These are phyloP conservation scores for Stichopus chloronotus DNA, from an alignment of 35 echinoderm and acorn worm genomes.

Conservation along the genomic window DNA sequence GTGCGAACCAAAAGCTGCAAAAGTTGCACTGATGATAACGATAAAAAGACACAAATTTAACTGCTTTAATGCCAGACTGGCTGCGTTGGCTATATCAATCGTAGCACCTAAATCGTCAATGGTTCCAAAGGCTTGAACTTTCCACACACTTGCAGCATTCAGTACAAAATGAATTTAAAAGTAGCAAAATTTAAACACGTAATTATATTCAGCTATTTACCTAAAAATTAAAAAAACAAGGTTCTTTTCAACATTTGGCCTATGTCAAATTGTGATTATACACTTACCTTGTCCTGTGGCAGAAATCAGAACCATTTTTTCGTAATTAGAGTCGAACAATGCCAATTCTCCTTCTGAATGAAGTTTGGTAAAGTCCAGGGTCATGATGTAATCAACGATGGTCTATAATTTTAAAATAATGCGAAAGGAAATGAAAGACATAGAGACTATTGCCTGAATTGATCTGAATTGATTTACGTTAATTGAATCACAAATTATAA, in stretches of 20 bases:
- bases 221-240: not conserved
- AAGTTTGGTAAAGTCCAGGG: not conserved
- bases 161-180: not conserved
- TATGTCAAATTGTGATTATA: not conserved
- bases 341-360: not conserved
- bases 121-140: no score
- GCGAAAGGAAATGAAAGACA: no score
- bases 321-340: not conserved
- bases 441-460: no score
- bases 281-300: not conserved
- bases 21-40: constrained; percentile 6
- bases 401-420: not conserved
- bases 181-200: not conserved
- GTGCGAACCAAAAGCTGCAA: not conserved
- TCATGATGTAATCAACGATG: not conserved
- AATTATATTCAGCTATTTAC: no score
- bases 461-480: no score
- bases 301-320: not conserved
- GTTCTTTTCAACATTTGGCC: not conserved
- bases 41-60: no score
- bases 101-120: no score
- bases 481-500: no score
- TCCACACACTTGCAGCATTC: no score
- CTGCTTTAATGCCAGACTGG: not conserved
- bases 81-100: not conserved